Evolutionary conservation across 2,888 invertebrate species (phyloP).

Genomic region (Napeogenes inachia): DNA sequence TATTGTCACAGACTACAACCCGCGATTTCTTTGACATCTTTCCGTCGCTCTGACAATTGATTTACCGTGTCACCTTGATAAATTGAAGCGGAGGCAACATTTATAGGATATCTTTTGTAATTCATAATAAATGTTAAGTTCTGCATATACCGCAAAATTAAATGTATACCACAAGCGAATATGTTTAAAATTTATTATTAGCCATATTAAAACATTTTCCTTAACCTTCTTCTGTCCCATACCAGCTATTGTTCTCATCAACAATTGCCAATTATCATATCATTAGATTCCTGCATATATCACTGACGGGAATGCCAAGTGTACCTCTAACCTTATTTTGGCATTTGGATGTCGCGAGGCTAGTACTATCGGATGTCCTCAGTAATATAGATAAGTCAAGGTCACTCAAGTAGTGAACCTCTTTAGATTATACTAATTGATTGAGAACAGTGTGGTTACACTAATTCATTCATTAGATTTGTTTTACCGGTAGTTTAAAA

Average conservation of each 20-base stretch:
- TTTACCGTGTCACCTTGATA: too few species aligned
- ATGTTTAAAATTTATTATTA: too few species aligned
- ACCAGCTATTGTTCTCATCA: slow-evolving; percentile 27
- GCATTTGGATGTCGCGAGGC: slow-evolving; percentile 69
- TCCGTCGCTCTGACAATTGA: too few species aligned
- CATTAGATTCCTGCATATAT: slow-evolving; percentile 64
- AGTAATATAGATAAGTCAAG: slow-evolving; percentile 30
- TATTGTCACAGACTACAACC: too few species aligned
- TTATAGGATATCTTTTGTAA: too few species aligned
- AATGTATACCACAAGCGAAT: too few species aligned
- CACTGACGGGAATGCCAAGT: slow-evolving; percentile 50
- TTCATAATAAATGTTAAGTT: too few species aligned
- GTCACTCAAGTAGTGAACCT: slow-evolving; percentile 19
- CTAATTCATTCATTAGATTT: too few species aligned
- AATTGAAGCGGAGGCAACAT: too few species aligned
- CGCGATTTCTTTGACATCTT: too few species aligned
- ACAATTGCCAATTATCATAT: slow-evolving; percentile 40
- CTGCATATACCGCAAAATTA: too few species aligned
- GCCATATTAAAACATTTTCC: background rate
- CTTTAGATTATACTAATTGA: background rate
- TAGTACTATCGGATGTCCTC: slow-evolving; percentile 34
- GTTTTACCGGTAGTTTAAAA: too few species aligned
- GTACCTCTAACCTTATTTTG: slow-evolving; percentile 76
- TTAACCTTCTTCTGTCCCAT: slow-evolving; percentile 10
- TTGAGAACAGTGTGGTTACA: background rate